phyloP scores from a whole-genome alignment of 1,140 invertebrate genomes.

The Diplogasteroides magnus region DNA sequence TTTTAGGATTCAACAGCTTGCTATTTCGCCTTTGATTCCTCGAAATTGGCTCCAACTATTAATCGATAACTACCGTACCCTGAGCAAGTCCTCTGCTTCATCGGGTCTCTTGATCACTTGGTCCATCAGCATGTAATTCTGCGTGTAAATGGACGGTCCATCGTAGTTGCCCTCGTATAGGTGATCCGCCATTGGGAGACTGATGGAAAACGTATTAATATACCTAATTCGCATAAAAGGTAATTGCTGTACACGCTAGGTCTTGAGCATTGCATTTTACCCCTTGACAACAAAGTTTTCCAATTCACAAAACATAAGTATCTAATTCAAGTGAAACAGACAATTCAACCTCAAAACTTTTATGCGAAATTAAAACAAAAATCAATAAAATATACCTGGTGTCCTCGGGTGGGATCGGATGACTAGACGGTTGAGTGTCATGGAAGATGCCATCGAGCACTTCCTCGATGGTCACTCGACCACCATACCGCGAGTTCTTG shows the following conservation, averaged over 20 bases:
- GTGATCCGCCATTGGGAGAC: slow-evolving; percentile 33
- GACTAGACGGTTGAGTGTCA: slow-evolving; percentile 35
- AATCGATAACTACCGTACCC: no score
- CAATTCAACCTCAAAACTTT: no score
- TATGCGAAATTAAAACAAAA: no score
- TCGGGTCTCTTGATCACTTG: slow-evolving; percentile 45
- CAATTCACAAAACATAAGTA: no score
- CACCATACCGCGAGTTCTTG: slow-evolving; percentile 42
- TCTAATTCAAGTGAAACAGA: no score
- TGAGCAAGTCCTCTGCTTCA: slow-evolving; percentile 42
- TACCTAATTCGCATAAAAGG: no score
- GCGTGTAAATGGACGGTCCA: slow-evolving; percentile 50
- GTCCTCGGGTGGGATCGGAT: slow-evolving; percentile 38
- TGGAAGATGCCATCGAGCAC: slow-evolving; percentile 74
- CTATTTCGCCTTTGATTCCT: no score
- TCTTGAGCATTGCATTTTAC: no score
- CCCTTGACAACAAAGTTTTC: no score
- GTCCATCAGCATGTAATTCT: slow-evolving; percentile 50
- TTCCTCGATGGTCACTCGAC: slow-evolving; percentile 80
- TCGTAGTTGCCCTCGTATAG: slow-evolving; percentile 41
- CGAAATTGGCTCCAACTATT: slow-evolving; percentile 24
- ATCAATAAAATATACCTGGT: slow-evolving; percentile 4
- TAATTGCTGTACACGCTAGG: no score
- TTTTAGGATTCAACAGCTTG: no score
- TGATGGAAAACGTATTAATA: no score